Base-by-base conservation (phyloP, 2,797 vertebrate species). In the Ispidina picta region DNA sequence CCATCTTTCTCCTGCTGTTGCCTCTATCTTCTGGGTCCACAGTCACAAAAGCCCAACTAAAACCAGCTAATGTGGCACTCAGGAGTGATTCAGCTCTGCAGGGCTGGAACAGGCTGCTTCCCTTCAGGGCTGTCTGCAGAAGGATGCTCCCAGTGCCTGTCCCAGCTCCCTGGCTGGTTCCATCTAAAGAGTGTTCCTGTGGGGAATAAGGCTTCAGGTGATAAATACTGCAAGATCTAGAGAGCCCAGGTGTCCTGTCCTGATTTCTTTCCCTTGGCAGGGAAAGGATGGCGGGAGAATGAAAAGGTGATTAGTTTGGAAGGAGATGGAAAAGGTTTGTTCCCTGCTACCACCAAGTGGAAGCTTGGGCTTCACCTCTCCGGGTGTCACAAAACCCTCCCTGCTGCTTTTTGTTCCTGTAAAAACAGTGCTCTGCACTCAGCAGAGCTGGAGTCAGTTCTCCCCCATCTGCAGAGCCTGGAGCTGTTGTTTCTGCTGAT, bases 241-340 rank as follows among this genome's bases (percentile, higher is more conserved):
- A 64, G 60, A 92, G 73, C 86, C 88, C 88, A 29, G 62, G 90
- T 78, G 94, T 5, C 37, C 82, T 80, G 88, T 86, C 79, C 93
- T 31, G 46, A 39, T 94, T 94, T 62, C 75, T 18, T n/a, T 69
- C 68, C 90, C 81, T 56, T n/a, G 88, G 75, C 78, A 55, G 82
- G 8, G 44, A 77, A n/a, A 28, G 49, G 65, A 86, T 19, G 51
- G 90, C 68, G 90, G 69, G 64, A 94, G 84, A 95, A 94, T 64
- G 76, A 65, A 46, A 77, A 93, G 92, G 75, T 87, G 89, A 92
- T 93, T 89, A 77, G 68, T 86, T 79, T 84, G 92, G 86, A 86
- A 77, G 72, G 22, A 65, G 80, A 52, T 48, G 86, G 86, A 17
- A 37, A 77, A 86, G 69, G 75, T 80, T 88, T 71, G 0, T 46